These are phyloP conservation scores for Phylloscopus trochilus DNA, from an alignment of 2,113 vertebrate genomes.

Conservation along the genomic window DNA sequence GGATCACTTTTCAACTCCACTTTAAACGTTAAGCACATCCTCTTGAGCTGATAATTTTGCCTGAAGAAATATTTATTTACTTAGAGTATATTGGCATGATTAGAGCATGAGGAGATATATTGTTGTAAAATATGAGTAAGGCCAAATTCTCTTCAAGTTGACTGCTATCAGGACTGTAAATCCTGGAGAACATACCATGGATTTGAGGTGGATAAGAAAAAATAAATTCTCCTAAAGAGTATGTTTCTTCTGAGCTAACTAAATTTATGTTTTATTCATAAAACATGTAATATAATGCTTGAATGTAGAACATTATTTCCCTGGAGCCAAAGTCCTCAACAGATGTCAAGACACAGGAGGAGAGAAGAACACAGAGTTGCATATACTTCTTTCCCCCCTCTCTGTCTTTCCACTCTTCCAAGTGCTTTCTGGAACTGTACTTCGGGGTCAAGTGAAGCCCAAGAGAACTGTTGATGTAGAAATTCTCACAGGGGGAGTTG, in stretches of 20 bases:
- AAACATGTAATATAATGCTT: background rate
- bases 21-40: background rate
- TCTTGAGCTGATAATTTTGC: background rate
- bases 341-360: background rate
- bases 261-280: conserved; percentile 7
- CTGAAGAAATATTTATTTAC: conserved; percentile 9
- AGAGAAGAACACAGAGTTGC: background rate
- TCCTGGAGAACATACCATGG: background rate
- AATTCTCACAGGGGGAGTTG: background rate
- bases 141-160: background rate
- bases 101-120: background rate
- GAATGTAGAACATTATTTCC: background rate
- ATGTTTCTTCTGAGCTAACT: background rate
- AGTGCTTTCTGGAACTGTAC: background rate
- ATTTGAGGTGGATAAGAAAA: background rate
- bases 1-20: background rate
- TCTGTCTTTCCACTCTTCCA: rapidly evolving
- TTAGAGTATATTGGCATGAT: background rate
- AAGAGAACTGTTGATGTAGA: background rate
- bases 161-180: background rate
- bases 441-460: background rate
- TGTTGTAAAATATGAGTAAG: background rate
- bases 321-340: background rate
- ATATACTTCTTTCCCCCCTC: rapidly evolving
- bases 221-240: background rate